A percentile compares a stretch with the other conserved stretches of the same genome.
phyloP scores from a whole-genome alignment of 2,113 vertebrate genomes.

The Phaethornis superciliosus region DNA sequence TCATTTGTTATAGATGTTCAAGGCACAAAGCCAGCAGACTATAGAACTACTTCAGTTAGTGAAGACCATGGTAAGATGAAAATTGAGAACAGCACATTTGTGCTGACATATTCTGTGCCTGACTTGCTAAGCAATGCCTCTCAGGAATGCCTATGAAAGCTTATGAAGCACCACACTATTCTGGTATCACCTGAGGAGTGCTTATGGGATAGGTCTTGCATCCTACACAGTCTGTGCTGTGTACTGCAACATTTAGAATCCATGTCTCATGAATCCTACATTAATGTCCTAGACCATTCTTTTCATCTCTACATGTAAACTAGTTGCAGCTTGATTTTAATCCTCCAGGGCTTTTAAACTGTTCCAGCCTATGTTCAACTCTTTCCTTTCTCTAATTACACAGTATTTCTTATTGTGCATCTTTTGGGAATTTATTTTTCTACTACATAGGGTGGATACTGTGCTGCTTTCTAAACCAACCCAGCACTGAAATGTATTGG shows the following conservation, averaged over 20 bases:
- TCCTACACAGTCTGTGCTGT: not conserved
- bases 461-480: not conserved
- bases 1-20: not conserved
- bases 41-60: not conserved
- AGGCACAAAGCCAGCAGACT: not conserved
- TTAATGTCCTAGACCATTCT: not conserved
- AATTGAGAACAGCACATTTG: not conserved
- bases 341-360: not conserved
- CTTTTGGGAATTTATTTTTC: not conserved
- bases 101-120: not conserved
- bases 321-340: not conserved
- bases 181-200: not conserved
- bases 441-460: not conserved
- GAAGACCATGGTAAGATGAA: not conserved
- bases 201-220: not conserved
- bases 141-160: not conserved
- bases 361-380: not conserved
- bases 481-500: not conserved
- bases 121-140: not conserved
- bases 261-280: not conserved
- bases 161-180: not conserved
- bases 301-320: not conserved
- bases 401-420: not conserved
- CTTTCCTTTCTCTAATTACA: not conserved
- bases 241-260: not conserved